These are phyloP conservation scores for Himalopsyche tibetana DNA, from an alignment of 2,888 invertebrate genomes.

Conservation along the genomic window DNA sequence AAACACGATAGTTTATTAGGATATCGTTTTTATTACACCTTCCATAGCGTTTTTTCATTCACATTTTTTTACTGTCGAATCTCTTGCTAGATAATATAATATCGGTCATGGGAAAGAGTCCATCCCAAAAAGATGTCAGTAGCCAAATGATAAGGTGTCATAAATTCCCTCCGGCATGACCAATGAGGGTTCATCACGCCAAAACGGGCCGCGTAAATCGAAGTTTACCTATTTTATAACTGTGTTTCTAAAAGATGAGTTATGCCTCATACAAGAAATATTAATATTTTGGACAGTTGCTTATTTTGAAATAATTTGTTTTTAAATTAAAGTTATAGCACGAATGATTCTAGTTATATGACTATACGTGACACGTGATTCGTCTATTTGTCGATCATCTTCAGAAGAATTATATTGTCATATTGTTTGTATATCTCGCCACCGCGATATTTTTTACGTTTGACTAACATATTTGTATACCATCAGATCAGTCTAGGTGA, in stretches of 20 bases:
- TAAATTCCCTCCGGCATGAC: neutral
- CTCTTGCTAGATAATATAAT: neutral
- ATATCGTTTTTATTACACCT: constrained; percentile 1
- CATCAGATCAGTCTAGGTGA: too few species aligned
- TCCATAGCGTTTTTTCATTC: neutral
- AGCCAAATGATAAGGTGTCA: neutral
- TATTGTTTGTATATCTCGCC: too few species aligned
- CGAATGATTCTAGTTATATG: too few species aligned
- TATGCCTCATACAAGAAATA: neutral
- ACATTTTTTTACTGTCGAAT: neutral
- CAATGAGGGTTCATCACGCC: constrained; percentile 26
- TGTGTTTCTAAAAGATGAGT: neutral
- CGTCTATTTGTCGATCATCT: too few species aligned
- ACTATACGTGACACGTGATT: too few species aligned
- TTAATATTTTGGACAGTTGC: too few species aligned
- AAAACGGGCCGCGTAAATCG: constrained; percentile 4
- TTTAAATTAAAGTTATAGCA: too few species aligned
- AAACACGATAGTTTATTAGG: neutral
- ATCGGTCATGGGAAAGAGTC: neutral
- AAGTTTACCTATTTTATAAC: neutral
- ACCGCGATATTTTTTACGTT: too few species aligned
- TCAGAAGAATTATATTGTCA: too few species aligned
- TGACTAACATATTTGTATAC: too few species aligned
- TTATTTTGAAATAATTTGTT: too few species aligned
- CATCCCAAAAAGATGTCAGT: neutral